phyloP scores from a whole-genome alignment of 2,797 vertebrate genomes.

The Leuciscus waleckii region DNA sequence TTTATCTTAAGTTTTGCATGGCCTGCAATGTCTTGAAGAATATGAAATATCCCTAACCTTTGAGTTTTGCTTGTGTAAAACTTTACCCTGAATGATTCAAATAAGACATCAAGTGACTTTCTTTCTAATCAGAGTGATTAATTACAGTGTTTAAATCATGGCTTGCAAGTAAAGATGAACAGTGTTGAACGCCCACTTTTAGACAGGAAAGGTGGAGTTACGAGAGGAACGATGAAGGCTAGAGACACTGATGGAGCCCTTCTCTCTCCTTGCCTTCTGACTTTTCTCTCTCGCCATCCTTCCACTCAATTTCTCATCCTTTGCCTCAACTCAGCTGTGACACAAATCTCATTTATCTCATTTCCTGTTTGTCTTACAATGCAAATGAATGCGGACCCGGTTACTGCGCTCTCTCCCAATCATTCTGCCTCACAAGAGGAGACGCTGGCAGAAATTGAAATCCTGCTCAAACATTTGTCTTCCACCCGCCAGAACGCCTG shows the following conservation, averaged over 20 bases:
- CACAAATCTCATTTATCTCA: slow-evolving; percentile 65
- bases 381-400: slow-evolving; percentile 66
- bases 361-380: slow-evolving; percentile 71
- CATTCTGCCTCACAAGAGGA: slow-evolving; percentile 40
- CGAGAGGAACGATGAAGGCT: not conserved
- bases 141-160: not conserved
- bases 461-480: slow-evolving; percentile 55
- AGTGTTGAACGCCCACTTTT: not conserved
- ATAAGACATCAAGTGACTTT: not conserved
- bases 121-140: not conserved
- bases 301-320: slow-evolving; percentile 34
- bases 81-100: not conserved
- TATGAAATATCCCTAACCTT: not conserved
- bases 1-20: not conserved
- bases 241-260: not conserved
- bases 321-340: slow-evolving; percentile 51
- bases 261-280: slow-evolving; percentile 13
- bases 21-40: not conserved
- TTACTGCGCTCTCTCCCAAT: slow-evolving; percentile 38
- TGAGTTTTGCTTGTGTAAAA: not conserved
- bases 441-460: slow-evolving; percentile 48
- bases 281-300: slow-evolving; percentile 5
- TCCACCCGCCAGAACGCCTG: slow-evolving; percentile 39
- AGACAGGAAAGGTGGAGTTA: not conserved
- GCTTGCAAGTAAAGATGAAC: not conserved